A percentile compares a stretch with the other conserved stretches of the same genome.
Conservation (phyloP, 2,113 vertebrate species). For the Anser brachyrhynchus region DNA sequence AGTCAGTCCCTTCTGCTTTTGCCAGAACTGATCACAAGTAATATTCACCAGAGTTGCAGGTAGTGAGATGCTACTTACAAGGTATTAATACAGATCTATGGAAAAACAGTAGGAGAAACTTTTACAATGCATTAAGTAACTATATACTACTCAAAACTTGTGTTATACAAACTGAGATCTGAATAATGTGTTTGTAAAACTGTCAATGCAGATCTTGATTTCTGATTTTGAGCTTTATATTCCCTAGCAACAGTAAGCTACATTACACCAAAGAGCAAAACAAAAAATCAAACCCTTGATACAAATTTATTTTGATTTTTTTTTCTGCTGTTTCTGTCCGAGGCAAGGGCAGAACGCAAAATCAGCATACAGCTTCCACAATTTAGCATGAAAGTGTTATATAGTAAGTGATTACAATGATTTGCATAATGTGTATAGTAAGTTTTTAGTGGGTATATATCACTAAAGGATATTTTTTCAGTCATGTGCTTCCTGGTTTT, state of each 20-base stretch:
- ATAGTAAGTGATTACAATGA: neutral
- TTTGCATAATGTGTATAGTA: neutral
- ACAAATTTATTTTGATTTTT: neutral
- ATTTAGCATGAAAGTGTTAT: neutral
- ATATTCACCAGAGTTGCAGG: neutral
- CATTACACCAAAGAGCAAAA: neutral
- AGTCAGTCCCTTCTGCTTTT: neutral
- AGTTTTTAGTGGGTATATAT: neutral
- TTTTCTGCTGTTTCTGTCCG: neutral
- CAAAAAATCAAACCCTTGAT: neutral
- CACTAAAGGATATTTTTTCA: neutral
- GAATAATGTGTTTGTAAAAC: neutral
- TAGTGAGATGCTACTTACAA: neutral
- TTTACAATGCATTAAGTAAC: neutral
- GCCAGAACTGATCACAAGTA: neutral
- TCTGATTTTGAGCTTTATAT: slow-evolving; percentile 24
- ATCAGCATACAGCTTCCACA: neutral
- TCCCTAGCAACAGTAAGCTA: slow-evolving; percentile 37
- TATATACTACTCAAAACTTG: neutral
- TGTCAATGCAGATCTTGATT: neutral
- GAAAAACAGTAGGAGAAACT: neutral
- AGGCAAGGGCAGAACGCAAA: neutral
- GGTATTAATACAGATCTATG: neutral
- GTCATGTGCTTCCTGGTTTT: neutral
- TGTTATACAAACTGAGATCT: neutral